Base-by-base conservation (phyloP, 2,888 invertebrate genomes). In the Osmoderma eremita region DNA sequence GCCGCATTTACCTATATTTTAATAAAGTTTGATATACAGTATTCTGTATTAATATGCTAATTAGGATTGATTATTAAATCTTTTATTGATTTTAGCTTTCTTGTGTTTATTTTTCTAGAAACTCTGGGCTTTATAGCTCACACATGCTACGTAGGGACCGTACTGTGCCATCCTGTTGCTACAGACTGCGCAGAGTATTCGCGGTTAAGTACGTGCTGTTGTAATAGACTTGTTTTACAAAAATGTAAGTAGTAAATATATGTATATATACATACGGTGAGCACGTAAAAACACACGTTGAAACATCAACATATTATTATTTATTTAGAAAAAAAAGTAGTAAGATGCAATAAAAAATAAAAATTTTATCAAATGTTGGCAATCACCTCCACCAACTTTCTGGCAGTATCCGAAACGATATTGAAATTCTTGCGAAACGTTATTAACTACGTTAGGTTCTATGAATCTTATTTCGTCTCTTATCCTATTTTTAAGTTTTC, bases 71-170 rank as follows among this genome's bases (percentile, higher is more conserved):
- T 84, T 69, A n/a, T 80, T 86, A 90, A 90, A 82, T 85, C 86
- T 39, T 86, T 90, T 20, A 10, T 8, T 17, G 6, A 8, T 45
- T 4, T 17, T 42, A 20, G 13, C 20, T 5, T 2, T 42, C 13
- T 48, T 45, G 3, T 63, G 36, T 66, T 18, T 39, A 67, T 67
- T 71, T 58, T 84, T 84, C 69, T 80, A 87, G 90, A 90, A 82
- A 85, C 86, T 39, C 86, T 90, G 77, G 87, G 87, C 18, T 90
- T 88, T 83, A 85, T 90, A 72, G 88, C 89, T 71, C 90, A 90
- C 82, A 87, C 87, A 1, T 90, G 90, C 81, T 88, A 87, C 81
- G 77, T 88, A 74, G 88, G 88, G 45, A 84, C 86, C 63, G 83
- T 83, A 75, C 84, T 87, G 74, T 90, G 90, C 80, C 81, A 83